Conservation (phyloP, 2,888 invertebrate genomes). For the Blera fallax region DNA sequence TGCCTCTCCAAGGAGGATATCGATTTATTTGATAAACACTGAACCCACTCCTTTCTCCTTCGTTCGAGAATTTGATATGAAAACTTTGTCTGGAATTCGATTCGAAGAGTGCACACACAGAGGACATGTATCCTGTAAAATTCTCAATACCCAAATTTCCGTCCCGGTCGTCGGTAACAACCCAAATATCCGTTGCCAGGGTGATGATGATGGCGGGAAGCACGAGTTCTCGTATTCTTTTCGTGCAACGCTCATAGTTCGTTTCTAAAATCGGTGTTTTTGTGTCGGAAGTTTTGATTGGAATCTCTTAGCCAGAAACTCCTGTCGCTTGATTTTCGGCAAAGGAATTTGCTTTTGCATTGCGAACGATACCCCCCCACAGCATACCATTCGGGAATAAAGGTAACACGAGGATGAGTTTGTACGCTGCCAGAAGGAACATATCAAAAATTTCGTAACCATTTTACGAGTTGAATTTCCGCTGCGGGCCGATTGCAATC, state of each 20-base stretch:
- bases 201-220: conserved; percentile 52
- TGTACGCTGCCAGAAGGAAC: conserved; percentile 65
- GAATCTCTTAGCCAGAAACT: conserved; percentile 53
- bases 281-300: conserved; percentile 73
- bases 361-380: background rate
- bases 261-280: conserved; percentile 69
- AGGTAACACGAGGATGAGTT: conserved; percentile 46
- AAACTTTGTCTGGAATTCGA: conserved; percentile 65
- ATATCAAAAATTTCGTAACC: conserved; percentile 72
- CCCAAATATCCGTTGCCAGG: conserved; percentile 64
- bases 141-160: conserved; percentile 63
- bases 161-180: conserved; percentile 65
- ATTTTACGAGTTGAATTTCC: conserved; percentile 75
- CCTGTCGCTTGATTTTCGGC: conserved; percentile 24
- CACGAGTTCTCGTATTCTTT: conserved; percentile 39
- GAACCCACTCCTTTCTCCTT: conserved; percentile 8
- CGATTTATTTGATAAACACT: conserved; percentile 56
- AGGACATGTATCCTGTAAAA: conserved; percentile 48
- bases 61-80: conserved; percentile 30
- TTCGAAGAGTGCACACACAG: background rate
- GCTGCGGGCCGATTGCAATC: conserved; percentile 75
- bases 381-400: conserved; percentile 29
- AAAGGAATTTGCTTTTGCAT: conserved; percentile 40
- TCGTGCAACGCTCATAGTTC: conserved; percentile 5
- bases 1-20: conserved; percentile 44